phyloP scores from a whole-genome alignment of 2,888 invertebrate genomes.

The Yponomeuta cagnagella region DNA sequence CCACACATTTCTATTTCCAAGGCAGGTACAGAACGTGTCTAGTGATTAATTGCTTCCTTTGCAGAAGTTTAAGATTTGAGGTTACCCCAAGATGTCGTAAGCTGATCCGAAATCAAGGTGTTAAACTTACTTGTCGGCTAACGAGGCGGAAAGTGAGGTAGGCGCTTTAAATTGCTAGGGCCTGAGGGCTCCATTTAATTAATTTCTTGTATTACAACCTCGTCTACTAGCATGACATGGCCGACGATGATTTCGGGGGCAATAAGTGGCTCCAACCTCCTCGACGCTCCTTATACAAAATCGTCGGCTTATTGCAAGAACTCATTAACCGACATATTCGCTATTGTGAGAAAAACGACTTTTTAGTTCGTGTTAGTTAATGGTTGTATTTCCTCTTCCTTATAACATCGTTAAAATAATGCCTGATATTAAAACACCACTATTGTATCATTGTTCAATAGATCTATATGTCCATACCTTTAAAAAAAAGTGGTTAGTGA shows the following conservation, averaged over 20 bases:
- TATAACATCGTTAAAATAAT: too few species aligned
- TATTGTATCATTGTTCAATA: too few species aligned
- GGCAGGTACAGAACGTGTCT: neutral
- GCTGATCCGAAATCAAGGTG: constrained; percentile 14
- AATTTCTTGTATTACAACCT: neutral
- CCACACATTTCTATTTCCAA: neutral
- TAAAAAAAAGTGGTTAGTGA: too few species aligned
- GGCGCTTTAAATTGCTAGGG: constrained; percentile 7
- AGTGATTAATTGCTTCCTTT: neutral
- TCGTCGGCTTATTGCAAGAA: too few species aligned
- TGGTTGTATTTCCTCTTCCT: too few species aligned
- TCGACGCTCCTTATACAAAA: neutral
- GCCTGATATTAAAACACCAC: too few species aligned
- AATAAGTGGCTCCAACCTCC: neutral
- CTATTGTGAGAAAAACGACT: too few species aligned
- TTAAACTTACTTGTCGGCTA: neutral
- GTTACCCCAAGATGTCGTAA: neutral
- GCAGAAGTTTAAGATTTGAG: neutral
- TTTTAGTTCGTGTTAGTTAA: too few species aligned
- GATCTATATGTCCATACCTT: too few species aligned
- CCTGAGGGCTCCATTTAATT: neutral
- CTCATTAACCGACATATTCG: too few species aligned
- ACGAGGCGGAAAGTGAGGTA: constrained; percentile 9
- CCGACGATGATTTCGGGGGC: neutral
- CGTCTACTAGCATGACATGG: neutral